Conservation (phyloP, 2,113 vertebrate species). For the Ctenodactylus gundi region DNA sequence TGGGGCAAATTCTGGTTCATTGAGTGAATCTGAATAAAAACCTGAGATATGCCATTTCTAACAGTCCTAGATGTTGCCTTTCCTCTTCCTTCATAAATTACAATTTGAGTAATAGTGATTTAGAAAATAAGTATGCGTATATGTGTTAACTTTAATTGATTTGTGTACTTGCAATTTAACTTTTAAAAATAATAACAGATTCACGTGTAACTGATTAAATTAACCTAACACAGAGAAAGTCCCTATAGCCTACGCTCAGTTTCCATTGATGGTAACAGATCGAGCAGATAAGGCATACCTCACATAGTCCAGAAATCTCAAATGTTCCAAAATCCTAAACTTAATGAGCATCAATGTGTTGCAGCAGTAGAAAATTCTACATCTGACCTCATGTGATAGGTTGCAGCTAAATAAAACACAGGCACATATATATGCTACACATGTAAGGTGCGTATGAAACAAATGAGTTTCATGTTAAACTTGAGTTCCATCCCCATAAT, state of each 20-base stretch:
- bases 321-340: background rate
- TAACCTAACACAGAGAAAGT: background rate
- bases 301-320: background rate
- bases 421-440: background rate
- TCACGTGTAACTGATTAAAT: background rate
- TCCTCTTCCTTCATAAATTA: background rate
- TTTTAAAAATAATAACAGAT: background rate
- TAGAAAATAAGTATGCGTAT: background rate
- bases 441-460: background rate
- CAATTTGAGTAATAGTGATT: background rate
- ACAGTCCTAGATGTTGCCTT: background rate
- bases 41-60: background rate
- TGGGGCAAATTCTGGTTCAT: background rate
- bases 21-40: background rate
- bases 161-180: background rate
- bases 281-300: background rate
- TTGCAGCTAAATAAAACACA: background rate
- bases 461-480: background rate
- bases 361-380: background rate
- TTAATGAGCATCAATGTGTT: background rate
- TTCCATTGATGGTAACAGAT: background rate
- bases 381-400: background rate
- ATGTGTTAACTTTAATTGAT: background rate
- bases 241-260: background rate
- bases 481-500: background rate